Conservation (phyloP, 2,113 vertebrate genomes). For the Bambusicola thoracicus region DNA sequence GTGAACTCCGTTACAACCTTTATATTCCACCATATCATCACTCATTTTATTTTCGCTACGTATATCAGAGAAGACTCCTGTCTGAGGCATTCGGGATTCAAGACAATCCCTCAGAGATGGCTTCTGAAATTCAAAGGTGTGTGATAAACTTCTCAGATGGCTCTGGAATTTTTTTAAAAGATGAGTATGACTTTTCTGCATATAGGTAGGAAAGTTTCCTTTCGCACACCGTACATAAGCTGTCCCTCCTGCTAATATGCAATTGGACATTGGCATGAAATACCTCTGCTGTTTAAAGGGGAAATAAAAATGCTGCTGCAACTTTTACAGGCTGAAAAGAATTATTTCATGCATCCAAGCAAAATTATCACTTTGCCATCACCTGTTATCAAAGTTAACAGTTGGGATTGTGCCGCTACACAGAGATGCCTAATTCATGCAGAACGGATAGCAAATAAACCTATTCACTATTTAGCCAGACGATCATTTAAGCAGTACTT, state of each 20-base stretch:
- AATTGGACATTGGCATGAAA: neutral
- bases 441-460: neutral
- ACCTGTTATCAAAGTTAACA: neutral
- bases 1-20: conserved; percentile 11
- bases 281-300: neutral
- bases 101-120: neutral
- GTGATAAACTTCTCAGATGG: conserved; percentile 5
- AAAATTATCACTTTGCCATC: neutral
- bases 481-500: neutral
- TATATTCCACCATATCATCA: neutral
- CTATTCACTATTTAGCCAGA: neutral
- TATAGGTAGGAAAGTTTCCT: neutral
- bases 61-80: neutral
- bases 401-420: neutral
- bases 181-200: neutral
- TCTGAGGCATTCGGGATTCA: neutral
- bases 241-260: neutral
- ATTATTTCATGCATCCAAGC: neutral
- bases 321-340: neutral
- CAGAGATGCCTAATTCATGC: neutral
- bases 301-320: neutral
- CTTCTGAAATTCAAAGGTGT: conserved; percentile 22
- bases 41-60: neutral
- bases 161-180: neutral
- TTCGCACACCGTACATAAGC: neutral